These are phyloP conservation scores for Cygnus buccinator DNA, from an alignment of 2,113 vertebrate species.

Conservation along the genomic window DNA sequence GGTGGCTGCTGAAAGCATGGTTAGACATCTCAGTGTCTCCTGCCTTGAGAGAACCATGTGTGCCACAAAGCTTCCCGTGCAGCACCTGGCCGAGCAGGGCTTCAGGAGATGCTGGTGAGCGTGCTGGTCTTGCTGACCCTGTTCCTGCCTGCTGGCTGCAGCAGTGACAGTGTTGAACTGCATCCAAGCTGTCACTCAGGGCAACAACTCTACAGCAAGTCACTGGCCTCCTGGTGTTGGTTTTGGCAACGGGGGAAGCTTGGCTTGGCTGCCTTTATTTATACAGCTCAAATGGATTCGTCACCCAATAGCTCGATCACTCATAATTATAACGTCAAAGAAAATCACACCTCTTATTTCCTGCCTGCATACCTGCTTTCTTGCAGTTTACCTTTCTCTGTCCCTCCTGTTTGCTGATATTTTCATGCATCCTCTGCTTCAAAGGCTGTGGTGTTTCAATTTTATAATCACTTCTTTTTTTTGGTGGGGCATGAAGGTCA, in stretches of 20 bases:
- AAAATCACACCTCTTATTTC: not conserved
- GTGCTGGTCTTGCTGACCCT: accelerated
- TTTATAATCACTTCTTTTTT: not conserved
- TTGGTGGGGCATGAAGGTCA: not conserved
- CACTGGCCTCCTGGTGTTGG: not conserved
- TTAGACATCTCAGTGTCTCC: not conserved
- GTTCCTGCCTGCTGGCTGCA: not conserved
- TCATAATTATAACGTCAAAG: accelerated
- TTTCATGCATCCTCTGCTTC: not conserved
- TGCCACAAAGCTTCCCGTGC: accelerated
- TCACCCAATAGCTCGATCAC: accelerated
- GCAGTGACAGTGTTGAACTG: not conserved
- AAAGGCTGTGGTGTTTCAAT: accelerated
- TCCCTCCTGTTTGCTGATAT: not conserved
- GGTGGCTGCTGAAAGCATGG: not conserved
- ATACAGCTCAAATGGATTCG: not conserved
- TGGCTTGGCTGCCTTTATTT: not conserved
- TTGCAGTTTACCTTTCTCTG: not conserved
- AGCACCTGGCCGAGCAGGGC: accelerated
- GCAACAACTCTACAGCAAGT: not conserved
- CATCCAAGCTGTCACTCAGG: not conserved
- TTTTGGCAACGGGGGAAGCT: not conserved
- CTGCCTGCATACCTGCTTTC: not conserved
- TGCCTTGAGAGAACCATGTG: not conserved
- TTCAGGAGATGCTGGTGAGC: not conserved